These are phyloP conservation scores for Taurulus bubalis DNA, from an alignment of 2,113 vertebrate genomes.

Conservation along the genomic window DNA sequence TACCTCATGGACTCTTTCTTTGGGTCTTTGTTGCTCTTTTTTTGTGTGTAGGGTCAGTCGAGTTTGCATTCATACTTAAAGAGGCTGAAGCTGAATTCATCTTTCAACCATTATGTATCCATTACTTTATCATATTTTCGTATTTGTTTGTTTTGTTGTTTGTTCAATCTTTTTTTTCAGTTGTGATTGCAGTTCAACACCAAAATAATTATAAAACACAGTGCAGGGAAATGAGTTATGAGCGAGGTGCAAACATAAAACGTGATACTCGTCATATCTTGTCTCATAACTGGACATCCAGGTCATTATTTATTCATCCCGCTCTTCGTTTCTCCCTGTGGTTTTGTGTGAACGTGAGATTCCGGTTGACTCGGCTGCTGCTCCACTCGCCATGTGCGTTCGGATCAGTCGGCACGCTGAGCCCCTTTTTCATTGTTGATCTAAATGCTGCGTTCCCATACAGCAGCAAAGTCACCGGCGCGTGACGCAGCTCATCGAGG, in stretches of 20 bases:
- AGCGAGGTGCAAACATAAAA: slow-evolving; percentile 15
- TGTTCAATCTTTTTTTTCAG: too few species aligned
- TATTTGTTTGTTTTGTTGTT: too few species aligned
- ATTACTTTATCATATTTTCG: neutral
- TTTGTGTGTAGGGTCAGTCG: neutral
- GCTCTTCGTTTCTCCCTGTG: neutral
- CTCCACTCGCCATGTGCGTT: neutral
- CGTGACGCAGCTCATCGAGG: slow-evolving; percentile 5
- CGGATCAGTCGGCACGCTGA: slow-evolving; percentile 3
- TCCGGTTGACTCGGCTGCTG: slow-evolving; percentile 20
- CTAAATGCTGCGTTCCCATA: slow-evolving; percentile 24
- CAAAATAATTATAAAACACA: too few species aligned
- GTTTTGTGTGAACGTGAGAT: neutral
- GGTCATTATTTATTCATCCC: neutral
- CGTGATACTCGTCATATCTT: neutral
- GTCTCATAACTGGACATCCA: neutral
- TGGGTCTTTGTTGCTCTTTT: too few species aligned
- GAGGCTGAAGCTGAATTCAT: neutral
- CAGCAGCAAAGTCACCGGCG: slow-evolving; percentile 3
- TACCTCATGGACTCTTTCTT: too few species aligned
- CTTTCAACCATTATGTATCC: neutral
- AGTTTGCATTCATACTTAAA: neutral
- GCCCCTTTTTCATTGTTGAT: slow-evolving; percentile 12
- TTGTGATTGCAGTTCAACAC: too few species aligned
- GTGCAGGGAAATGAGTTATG: too few species aligned